phyloP scores from a whole-genome alignment of 2,797 vertebrate species.

The Chromis chromis region DNA sequence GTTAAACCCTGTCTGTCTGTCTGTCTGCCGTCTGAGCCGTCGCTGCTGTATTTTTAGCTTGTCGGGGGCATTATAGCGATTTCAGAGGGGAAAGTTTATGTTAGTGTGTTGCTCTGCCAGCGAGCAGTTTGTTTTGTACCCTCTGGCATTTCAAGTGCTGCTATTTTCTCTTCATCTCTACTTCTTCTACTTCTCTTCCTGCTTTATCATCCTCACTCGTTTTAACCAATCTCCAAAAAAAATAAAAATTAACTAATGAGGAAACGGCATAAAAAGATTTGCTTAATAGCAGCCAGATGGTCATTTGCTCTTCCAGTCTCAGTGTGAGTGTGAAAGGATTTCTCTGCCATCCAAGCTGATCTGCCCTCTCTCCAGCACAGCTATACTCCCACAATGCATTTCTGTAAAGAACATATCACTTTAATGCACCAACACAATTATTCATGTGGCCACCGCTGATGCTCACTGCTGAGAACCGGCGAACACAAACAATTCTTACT shows the following conservation, averaged over 20 bases:
- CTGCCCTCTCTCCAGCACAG: constrained; percentile 36
- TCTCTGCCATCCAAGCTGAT: constrained; percentile 22
- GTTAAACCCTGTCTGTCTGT: constrained; percentile 12
- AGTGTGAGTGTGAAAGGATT: constrained; percentile 38
- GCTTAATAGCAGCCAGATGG: constrained; percentile 69
- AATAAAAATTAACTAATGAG: constrained; percentile 61
- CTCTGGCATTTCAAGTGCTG: constrained; percentile 40
- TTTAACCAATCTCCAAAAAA: constrained; percentile 47
- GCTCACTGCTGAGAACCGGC: not conserved
- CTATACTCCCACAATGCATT: constrained; percentile 11
- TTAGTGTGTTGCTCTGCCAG: constrained; percentile 57
- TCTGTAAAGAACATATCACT: constrained; percentile 25
- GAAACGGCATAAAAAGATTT: constrained; percentile 53
- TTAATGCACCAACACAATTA: not conserved
- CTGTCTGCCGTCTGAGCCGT: constrained; percentile 35
- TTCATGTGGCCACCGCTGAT: not conserved
- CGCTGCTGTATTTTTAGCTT: constrained; percentile 55
- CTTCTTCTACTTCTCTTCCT: constrained; percentile 29
- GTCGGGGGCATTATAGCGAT: constrained; percentile 41
- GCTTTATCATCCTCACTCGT: constrained; percentile 21
- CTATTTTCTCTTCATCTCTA: constrained; percentile 26
- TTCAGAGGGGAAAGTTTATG: constrained; percentile 51
- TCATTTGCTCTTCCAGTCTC: constrained; percentile 46
- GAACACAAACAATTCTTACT: constrained; percentile 13
- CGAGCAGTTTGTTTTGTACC: constrained; percentile 60